Percentiles rank a stretch among this genome's conserved stretches.
phyloP scores from a whole-genome alignment of 2,113 vertebrate species.

The Tricholaema leucomelas region DNA sequence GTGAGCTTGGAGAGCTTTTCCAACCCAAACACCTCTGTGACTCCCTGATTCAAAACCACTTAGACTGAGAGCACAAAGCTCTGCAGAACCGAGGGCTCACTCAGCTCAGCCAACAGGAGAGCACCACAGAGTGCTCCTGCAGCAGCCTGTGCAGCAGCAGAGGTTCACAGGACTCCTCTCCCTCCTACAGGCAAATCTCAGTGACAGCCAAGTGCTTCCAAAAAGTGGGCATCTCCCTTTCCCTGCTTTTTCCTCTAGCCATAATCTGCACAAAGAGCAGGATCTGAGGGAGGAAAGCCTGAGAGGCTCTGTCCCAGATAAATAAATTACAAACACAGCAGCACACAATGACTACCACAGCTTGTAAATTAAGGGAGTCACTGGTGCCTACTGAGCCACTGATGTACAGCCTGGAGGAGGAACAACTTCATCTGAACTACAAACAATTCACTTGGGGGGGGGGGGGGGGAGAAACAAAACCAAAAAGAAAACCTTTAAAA shows the following conservation, averaged over 20 bases:
- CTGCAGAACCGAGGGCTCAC: neutral
- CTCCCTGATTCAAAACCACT: neutral
- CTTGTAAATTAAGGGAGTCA: conserved; percentile 44
- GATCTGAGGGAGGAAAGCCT: neutral
- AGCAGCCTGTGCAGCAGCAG: neutral
- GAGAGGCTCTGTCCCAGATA: conserved; percentile 38
- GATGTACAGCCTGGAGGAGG: conserved; percentile 41
- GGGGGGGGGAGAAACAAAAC: no score
- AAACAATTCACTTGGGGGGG: conserved; percentile 46
- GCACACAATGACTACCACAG: conserved; percentile 36
- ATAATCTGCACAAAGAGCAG: neutral
- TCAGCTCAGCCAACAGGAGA: neutral
- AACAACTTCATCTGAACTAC: conserved; percentile 34
- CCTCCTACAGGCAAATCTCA: neutral
- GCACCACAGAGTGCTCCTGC: neutral
- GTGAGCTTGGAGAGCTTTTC: no score
- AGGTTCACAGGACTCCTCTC: neutral
- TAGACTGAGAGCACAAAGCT: neutral
- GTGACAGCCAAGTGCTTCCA: neutral
- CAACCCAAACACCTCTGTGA: neutral
- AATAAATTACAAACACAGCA: conserved; percentile 35
- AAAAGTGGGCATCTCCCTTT: neutral
- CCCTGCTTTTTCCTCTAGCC: neutral
- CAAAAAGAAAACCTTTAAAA: no score
- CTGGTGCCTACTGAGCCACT: conserved; percentile 37